Percentiles rank a stretch among this genome's conserved stretches.
phyloP scores from a whole-genome alignment of 2,888 invertebrate species.

The Stomorhina lunata region DNA sequence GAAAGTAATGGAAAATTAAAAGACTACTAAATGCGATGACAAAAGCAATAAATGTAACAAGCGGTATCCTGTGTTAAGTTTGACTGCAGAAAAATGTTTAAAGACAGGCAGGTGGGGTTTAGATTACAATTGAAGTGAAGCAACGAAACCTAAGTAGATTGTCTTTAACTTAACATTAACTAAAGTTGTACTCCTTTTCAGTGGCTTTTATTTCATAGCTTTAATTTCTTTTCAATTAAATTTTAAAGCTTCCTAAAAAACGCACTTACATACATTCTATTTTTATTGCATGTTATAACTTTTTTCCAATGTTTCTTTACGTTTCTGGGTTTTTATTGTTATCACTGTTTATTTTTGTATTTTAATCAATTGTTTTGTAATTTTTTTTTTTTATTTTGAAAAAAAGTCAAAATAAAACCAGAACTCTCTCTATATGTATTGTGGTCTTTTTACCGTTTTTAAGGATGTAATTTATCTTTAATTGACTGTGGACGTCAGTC shows the following conservation, averaged over 20 bases:
- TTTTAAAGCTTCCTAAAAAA: not conserved
- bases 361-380: conserved; percentile 33
- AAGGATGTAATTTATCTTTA: conserved; percentile 65
- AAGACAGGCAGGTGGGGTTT: not conserved
- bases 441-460: conserved; percentile 57
- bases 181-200: not conserved
- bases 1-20: not conserved
- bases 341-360: conserved; percentile 11
- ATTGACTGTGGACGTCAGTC: conserved; percentile 64
- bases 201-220: not conserved
- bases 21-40: not conserved
- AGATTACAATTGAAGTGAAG: not conserved
- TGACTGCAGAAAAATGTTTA: not conserved
- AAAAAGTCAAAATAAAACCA: conserved; percentile 33
- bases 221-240: not conserved
- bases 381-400: not conserved
- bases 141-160: too few relatives aligned
- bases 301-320: not conserved
- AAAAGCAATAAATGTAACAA: conserved; percentile 14
- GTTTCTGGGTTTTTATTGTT: not conserved
- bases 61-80: conserved; percentile 6
- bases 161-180: too few relatives aligned
- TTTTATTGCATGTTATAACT: not conserved
- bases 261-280: not conserved
- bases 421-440: conserved; percentile 42